Percentiles rank a stretch among this genome's conserved stretches.
Evolutionary conservation across 2,888 invertebrate species (phyloP).

Genomic region (Poecilobothrus nobilitatus): DNA sequence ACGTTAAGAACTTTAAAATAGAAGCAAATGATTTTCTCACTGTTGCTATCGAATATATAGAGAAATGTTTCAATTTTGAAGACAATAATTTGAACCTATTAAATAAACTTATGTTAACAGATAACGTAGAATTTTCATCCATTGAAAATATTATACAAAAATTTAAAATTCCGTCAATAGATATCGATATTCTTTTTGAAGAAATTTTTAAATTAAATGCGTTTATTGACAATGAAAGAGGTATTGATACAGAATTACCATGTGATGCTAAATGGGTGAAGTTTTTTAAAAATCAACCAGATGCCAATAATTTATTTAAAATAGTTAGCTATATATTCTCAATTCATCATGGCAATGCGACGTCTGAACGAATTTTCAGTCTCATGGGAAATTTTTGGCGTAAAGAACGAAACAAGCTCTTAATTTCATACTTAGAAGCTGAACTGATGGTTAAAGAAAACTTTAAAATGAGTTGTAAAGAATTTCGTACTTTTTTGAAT

Average conservation of each 20-base stretch:
- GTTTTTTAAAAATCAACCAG: slow-evolving; percentile 13
- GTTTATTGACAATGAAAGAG: slow-evolving; percentile 9
- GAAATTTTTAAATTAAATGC: slow-evolving; percentile 12
- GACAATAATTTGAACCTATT: slow-evolving; percentile 8
- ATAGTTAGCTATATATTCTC: not conserved
- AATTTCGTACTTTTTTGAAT: slow-evolving; percentile 13
- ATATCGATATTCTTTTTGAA: slow-evolving; percentile 14
- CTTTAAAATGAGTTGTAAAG: no score
- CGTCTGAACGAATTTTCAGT: no score
- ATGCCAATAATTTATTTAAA: slow-evolving; percentile 15
- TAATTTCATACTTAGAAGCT: no score
- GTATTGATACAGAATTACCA: slow-evolving; percentile 8
- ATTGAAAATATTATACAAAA: slow-evolving; percentile 8
- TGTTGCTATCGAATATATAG: not conserved
- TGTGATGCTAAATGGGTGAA: slow-evolving; percentile 11
- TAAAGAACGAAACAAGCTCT: no score
- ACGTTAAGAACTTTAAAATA: no score
- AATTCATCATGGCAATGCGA: no score
- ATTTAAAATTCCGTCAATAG: slow-evolving; percentile 8
- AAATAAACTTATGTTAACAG: not conserved
- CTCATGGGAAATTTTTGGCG: not conserved
- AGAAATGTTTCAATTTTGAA: not conserved
- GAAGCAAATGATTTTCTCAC: no score
- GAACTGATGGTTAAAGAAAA: no score
- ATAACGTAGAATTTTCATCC: slow-evolving; percentile 1